phyloP scores from a whole-genome alignment of 2,113 vertebrate species.

The Anthoscopus minutus region DNA sequence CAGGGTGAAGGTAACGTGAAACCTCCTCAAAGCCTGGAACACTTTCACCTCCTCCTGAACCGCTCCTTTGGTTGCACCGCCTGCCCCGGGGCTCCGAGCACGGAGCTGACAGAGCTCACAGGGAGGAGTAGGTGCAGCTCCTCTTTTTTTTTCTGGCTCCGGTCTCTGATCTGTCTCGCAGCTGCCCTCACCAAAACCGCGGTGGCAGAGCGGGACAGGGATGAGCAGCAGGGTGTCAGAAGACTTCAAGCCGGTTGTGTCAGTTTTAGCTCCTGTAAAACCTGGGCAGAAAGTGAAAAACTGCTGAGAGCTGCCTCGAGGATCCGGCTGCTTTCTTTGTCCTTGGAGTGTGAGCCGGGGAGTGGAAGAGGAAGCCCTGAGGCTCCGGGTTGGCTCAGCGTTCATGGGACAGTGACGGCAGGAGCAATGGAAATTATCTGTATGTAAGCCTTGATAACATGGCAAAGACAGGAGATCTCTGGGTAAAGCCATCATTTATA shows the following conservation, averaged over 20 bases:
- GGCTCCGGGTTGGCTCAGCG: neutral
- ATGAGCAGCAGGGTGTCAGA: neutral
- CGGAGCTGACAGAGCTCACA: neutral
- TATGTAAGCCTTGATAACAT: neutral
- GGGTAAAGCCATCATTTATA: neutral
- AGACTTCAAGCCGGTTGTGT: neutral
- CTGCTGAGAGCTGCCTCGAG: neutral
- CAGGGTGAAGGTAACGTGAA: neutral
- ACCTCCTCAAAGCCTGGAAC: neutral
- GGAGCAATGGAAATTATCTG: neutral
- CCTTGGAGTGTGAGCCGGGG: neutral
- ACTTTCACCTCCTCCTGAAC: neutral
- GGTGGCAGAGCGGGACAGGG: neutral
- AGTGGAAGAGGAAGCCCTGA: neutral
- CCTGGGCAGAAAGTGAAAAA: neutral
- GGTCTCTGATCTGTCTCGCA: neutral
- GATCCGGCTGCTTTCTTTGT: neutral
- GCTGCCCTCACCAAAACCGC: neutral
- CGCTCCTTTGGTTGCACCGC: neutral
- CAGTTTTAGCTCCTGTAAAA: neutral
- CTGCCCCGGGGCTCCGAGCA: neutral
- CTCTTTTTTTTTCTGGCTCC: neutral
- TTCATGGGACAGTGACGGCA: too few species aligned
- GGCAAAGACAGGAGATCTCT: neutral
- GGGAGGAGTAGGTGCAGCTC: neutral